Base-by-base conservation (phyloP, 2,888 invertebrate genomes). In the Schizotus pectinicornis region DNA sequence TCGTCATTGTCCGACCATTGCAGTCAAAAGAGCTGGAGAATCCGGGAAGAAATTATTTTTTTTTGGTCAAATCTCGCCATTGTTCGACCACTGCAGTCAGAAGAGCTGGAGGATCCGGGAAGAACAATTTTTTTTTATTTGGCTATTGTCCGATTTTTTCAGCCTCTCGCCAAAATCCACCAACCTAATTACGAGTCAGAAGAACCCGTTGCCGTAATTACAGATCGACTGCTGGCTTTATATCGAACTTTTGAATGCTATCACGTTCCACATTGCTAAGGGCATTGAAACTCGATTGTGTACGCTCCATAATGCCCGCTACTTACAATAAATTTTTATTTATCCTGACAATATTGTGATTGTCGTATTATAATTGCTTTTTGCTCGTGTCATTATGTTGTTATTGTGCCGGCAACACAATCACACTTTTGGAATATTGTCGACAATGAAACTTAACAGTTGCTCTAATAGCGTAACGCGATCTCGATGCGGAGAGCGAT, bases 351-450 rank as follows among this genome's bases (percentile, higher is more conserved):
- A 22, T 52, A 43, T 33, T 14, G 32, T 34, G 52, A 52, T 52
- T 52, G 52, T 52, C 11, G 46, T 53, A 53, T 53, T 38, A 11
- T 53, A 53, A 53, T 53, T 53, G 36, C 46, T 39, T 53, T 53
- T 53, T 53, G n/a, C n/a, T 52, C 11, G 9, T 31, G 34, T 31
- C 32, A 46, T 22, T 22, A 22, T 22, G 22, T 22, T 22, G 22
- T 22, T 22, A 22, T 22, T 22, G 22, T 22, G 5, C 22, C 5
- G 22, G 22, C 22, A 22, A 22, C 5, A 22, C 22, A 22, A 22
- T 22, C 22, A 22, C 22, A 22, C 22, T 22, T 22, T 22, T 22
- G 22, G 22, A 22, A 22, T 22, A 22, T 2, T 5, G 22, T 22
- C 22, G 22, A 22, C 22, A 22, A 22, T 22, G 22, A 22, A 22